A percentile compares a stretch with the other conserved stretches of the same genome.
Evolutionary conservation across 2,888 invertebrate species (phyloP).

Genomic region (Drosophila pegasa): DNA sequence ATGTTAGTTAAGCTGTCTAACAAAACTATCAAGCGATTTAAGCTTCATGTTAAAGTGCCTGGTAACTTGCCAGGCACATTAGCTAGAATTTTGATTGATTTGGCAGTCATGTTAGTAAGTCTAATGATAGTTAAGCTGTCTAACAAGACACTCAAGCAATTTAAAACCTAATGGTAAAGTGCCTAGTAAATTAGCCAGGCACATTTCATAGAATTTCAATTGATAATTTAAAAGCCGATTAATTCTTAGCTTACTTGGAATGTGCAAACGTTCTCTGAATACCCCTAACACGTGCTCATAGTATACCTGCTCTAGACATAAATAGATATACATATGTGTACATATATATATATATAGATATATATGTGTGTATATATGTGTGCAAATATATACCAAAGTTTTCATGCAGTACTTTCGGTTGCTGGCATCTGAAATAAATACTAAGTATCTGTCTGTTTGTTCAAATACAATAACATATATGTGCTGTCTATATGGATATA

Average conservation of each 20-base stretch:
- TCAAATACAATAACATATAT: constrained; percentile 10
- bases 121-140: neutral
- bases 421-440: constrained; percentile 4
- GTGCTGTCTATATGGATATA: constrained; percentile 8
- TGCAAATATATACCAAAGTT: neutral
- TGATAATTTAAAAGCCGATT: neutral
- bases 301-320: constrained; percentile 3
- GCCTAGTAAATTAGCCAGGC: neutral
- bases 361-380: neutral
- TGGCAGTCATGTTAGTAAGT: neutral
- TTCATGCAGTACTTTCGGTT: constrained; percentile 2
- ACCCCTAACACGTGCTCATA: constrained; percentile 19
- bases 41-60: neutral
- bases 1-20: no score
- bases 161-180: neutral
- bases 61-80: neutral
- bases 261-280: constrained; percentile 13
- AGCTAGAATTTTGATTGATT: neutral
- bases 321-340: neutral
- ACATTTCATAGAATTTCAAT: neutral
- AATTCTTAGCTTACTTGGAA: constrained; percentile 1
- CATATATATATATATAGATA: neutral
- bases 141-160: neutral
- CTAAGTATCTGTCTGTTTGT: constrained; percentile 8
- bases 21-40: neutral